Evolutionary conservation across 2,888 invertebrate genomes (phyloP), one percentile per base, ranked within the genome.

Genomic region (Plagiodera versicolora): DNA sequence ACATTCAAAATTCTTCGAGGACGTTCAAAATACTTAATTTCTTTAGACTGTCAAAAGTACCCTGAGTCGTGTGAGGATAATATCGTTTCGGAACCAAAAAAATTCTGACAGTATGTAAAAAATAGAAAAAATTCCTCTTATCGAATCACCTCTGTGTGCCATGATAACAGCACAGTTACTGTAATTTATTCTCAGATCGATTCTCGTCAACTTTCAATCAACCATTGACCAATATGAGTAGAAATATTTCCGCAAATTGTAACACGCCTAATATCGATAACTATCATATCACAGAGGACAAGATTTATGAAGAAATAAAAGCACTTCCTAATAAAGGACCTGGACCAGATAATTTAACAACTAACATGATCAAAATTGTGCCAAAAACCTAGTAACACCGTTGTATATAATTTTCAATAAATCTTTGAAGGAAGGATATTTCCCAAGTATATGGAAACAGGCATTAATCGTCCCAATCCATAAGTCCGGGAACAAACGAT

Each of bases 21-120:
- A 10, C 45, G 45, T 45, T 45, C 45, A 45, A 45, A 45, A 45
- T 45, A 45, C 16, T 45, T 17, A 45, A 44, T 44, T 44, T n/a
- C n/a, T n/a, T 16, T 39, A 8, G 39, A 39, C 10, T 39, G 10
- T 8, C n/a, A 39, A 39, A 5, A 16, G 32, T 39, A 39, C 39
- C 2, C 10, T 39, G n/a, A 39, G 39, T 39, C 39, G 39, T 39
- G 39, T 39, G 39, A 39, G 10, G 10, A 39, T 10, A 16, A 39
- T 39, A 5, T 39, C 39, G 39, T 39, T 39, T 39, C 39, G 39
- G 39, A 39, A 39, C 39, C 16, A 14, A 14, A 39, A 8, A 4
- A n/a, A 39, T 14, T 45, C 18, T 45, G 45, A 16, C 45, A 45
- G 14, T 18, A 16, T 45, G 14, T 45, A 18, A 18, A 45, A 45